Conservation (phyloP, 2,113 vertebrate species). For the Pteropus alecto region DNA sequence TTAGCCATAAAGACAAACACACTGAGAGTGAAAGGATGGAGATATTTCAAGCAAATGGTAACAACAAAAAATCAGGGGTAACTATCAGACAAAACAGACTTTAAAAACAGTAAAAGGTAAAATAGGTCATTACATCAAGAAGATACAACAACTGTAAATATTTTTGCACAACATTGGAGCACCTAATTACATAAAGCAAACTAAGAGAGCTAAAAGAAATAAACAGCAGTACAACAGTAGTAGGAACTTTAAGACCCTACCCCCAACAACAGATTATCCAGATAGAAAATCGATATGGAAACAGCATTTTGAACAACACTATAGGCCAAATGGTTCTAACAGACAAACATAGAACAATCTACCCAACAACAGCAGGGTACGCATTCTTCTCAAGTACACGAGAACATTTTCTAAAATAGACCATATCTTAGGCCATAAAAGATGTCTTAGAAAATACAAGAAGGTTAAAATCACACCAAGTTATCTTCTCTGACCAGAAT, state of each 20-base stretch:
- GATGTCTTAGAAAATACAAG: not conserved
- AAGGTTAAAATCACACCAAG: not conserved
- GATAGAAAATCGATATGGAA: not conserved
- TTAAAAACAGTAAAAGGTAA: too few species aligned
- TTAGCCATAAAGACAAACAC: too few species aligned
- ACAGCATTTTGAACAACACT: not conserved
- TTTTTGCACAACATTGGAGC: not conserved
- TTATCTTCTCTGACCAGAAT: not conserved
- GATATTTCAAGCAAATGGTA: not conserved
- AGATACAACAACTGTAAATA: not conserved
- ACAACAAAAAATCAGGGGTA: too few species aligned
- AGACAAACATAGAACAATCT: not conserved
- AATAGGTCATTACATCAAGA: not conserved
- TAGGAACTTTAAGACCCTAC: not conserved
- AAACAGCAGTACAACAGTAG: not conserved
- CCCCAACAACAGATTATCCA: not conserved
- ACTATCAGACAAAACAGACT: too few species aligned
- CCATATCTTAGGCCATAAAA: not conserved
- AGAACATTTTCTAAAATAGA: not conserved
- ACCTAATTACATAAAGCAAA: not conserved
- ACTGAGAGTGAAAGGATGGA: too few species aligned
- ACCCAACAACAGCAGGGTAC: not conserved
- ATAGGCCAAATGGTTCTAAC: not conserved
- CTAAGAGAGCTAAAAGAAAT: not conserved
- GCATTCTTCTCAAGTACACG: not conserved